Percentiles rank a stretch among this genome's conserved stretches.
Conservation (phyloP, 2,888 invertebrate genomes). For the Drosophila anomelani region DNA sequence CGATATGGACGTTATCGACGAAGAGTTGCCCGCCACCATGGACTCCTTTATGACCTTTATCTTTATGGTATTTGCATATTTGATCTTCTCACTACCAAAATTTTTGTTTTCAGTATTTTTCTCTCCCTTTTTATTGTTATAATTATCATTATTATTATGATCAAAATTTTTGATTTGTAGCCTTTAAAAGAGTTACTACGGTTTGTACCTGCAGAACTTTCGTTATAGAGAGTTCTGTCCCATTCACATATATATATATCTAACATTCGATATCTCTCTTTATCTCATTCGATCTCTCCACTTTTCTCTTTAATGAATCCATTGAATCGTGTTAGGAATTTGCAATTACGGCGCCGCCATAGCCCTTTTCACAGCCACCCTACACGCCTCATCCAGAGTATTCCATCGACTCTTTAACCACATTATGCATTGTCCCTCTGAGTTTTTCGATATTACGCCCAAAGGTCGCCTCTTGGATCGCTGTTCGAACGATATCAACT, state of each 20-base stretch:
- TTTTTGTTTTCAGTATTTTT: constrained; percentile 11
- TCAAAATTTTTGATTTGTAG: constrained; percentile 46
- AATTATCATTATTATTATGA: constrained; percentile 22
- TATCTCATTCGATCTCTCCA: constrained; percentile 19
- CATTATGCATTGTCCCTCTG: constrained; percentile 86
- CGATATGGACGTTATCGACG: constrained; percentile 89
- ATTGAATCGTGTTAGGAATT: constrained; percentile 63
- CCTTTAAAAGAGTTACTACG: constrained; percentile 51
- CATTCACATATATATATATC: constrained; percentile 19
- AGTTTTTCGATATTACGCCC: constrained; percentile 88
- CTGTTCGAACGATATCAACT: constrained; percentile 87
- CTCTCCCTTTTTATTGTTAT: constrained; percentile 1
- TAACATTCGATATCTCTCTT: constrained; percentile 24
- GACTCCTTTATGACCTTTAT: constrained; percentile 85
- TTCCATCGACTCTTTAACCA: constrained; percentile 85
- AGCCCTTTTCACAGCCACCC: constrained; percentile 78
- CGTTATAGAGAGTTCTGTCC: constrained; percentile 12
- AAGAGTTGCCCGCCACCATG: constrained; percentile 86
- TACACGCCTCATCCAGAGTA: constrained; percentile 79
- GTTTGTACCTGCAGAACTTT: constrained; percentile 63
- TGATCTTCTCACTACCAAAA: constrained; percentile 7
- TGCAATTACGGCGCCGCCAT: constrained; percentile 82
- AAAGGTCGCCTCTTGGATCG: constrained; percentile 88
- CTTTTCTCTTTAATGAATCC: constrained; percentile 17
- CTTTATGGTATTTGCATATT: constrained; percentile 83